A percentile compares a stretch with the other conserved stretches of the same genome.
Conservation (phyloP, 2,888 invertebrate species). For the Dryadula phaetusa region DNA sequence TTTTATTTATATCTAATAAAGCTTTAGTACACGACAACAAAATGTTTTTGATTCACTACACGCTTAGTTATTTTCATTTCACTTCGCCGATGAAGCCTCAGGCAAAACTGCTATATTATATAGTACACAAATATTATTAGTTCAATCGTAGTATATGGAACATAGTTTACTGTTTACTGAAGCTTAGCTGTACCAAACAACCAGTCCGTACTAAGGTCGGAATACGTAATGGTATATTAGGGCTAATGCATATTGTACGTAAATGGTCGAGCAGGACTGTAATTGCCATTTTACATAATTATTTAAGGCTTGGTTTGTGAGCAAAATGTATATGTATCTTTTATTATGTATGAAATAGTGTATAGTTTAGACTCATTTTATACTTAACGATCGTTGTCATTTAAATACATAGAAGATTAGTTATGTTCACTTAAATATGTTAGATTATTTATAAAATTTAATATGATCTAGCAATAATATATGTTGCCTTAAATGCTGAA, state of each 20-base stretch:
- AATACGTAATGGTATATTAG: neutral
- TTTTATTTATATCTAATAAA: too few species aligned
- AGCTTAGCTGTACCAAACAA: neutral
- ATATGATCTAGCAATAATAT: too few species aligned
- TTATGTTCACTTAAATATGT: too few species aligned
- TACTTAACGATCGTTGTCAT: too few species aligned
- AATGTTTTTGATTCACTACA: too few species aligned
- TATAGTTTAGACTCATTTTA: too few species aligned
- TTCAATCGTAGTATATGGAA: neutral
- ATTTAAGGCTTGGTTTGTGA: neutral
- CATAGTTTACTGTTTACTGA: neutral
- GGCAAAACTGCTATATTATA: neutral
- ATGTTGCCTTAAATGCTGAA: too few species aligned
- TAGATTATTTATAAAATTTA: too few species aligned
- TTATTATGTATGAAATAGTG: too few species aligned
- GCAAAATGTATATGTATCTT: neutral
- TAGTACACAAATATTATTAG: neutral
- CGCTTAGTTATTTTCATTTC: neutral
- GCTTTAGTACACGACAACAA: too few species aligned
- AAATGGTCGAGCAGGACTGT: neutral
- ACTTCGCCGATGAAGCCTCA: too few species aligned
- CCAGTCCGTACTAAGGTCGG: neutral
- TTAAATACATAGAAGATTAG: too few species aligned
- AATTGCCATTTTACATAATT: neutral
- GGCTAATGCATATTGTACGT: conserved; percentile 5